phyloP scores from a whole-genome alignment of 2,888 invertebrate genomes.

The Escarpia spicata region DNA sequence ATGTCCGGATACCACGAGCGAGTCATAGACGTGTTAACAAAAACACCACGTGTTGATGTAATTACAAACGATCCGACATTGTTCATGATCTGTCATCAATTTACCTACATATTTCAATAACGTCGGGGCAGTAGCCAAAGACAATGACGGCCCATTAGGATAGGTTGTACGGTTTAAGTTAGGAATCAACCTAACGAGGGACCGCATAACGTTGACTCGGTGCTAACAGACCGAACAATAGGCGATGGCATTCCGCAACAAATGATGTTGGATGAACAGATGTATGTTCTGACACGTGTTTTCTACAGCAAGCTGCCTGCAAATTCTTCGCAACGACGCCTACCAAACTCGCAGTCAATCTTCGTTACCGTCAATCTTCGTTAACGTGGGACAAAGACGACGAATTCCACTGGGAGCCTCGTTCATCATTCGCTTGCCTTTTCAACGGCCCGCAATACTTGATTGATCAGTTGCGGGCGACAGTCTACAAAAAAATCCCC shows the following conservation, averaged over 20 bases:
- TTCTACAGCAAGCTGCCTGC: neutral
- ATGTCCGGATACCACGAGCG: too few relatives aligned
- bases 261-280: neutral
- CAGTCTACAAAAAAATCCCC: neutral
- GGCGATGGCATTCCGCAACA: neutral
- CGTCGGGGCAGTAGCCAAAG: neutral
- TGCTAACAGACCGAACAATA: neutral
- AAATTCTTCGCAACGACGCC: neutral
- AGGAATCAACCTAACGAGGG: neutral
- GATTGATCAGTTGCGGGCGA: neutral
- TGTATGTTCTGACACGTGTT: slow-evolving; percentile 1
- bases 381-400: neutral
- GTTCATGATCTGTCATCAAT: neutral
- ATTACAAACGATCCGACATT: neutral
- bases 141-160: neutral
- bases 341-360: neutral
- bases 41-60: neutral
- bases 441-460: neutral
- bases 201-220: neutral
- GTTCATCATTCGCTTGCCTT: neutral
- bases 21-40: neutral
- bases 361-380: slow-evolving; percentile 12
- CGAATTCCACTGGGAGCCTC: neutral
- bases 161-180: neutral
- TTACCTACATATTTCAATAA: neutral